Evolutionary conservation across 2,797 vertebrate genomes (phyloP).

Genomic region (Adelosebastes latens): DNA sequence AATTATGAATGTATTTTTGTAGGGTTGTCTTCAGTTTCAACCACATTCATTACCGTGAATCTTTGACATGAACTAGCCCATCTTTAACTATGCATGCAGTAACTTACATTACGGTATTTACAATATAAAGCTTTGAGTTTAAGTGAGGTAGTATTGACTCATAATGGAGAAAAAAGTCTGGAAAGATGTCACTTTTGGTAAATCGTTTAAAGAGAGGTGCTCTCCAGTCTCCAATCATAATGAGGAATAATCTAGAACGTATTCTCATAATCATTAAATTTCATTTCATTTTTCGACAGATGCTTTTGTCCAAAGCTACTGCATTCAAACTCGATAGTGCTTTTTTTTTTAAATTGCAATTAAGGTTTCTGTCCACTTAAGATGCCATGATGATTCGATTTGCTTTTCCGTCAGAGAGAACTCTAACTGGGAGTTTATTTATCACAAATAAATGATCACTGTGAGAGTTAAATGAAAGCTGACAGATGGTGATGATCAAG

Average conservation of each 20-base stretch:
- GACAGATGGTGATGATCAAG: not conserved
- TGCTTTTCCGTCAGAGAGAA: not conserved
- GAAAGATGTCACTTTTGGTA: not conserved
- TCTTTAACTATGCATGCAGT: not conserved
- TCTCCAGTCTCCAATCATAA: not conserved
- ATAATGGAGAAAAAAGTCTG: not conserved
- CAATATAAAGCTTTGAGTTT: not conserved
- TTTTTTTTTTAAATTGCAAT: not conserved
- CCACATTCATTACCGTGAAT: not conserved
- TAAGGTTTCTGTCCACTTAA: slow-evolving; percentile 9
- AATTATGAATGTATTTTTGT: not conserved
- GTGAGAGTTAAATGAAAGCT: not conserved
- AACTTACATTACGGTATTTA: not conserved
- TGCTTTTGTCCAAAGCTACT: slow-evolving; percentile 17
- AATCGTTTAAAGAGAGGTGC: slow-evolving; percentile 1
- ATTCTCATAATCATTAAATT: not conserved
- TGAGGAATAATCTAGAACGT: not conserved
- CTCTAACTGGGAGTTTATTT: not conserved
- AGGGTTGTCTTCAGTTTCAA: not conserved
- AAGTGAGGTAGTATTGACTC: slow-evolving; percentile 2
- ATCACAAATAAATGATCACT: not conserved
- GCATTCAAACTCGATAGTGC: not conserved
- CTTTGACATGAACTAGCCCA: not conserved
- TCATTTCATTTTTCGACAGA: not conserved
- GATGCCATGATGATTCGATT: slow-evolving; percentile 1